Base-by-base conservation (phyloP, 2,888 invertebrate species). In the Notodonta ziczac region DNA sequence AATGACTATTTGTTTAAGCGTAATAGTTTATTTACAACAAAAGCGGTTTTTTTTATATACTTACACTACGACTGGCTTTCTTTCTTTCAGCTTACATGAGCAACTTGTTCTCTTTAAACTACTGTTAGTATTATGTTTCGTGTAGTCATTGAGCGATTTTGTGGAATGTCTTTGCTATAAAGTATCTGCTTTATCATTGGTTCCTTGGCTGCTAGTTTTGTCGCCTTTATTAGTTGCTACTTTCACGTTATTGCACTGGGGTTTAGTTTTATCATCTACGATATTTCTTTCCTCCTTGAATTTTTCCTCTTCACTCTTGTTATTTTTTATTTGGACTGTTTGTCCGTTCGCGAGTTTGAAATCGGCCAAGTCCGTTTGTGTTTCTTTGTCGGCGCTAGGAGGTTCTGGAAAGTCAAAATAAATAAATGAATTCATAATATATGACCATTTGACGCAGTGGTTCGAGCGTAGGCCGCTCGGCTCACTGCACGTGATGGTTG, bases 101-200 rank as follows among this genome's bases (percentile, higher is more conserved):
- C 93, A 93, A 73, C 88, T 89, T 73, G 91, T 91, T 71, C 89
- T 89, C 69, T 79, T 88, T 16, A 84, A 80, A 74, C 82, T 80
- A 65, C 67, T 67, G 57, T 83, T 81, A 63, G 83, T 86, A 73
- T 83, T 87, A 60, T 82, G 85, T 59, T 73, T 81, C 50, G 70
- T 76, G 66, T 77, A 81, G 58, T 91, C 89, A 58, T 81, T 85
- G 3, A 91, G 80, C 32, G 93, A 93, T 67, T 81, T 85, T 1
- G 91, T 85, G 0, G 91, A 89, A 63, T 86, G 83, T 81, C 87
- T 86, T 76, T 90, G 92, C 92, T 92, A 91, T 92, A 91, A 92
- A 6, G 83, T 83, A 2, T 83, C 88, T 0, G 85, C 77, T 71
- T 81, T 87, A 6, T 87, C 88, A 72, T 82, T 86, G 35, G 69